A percentile compares a stretch with the other conserved stretches of the same genome.
Conservation (phyloP, 2,888 invertebrate species). For the Acanthococcus lagerstroemiae region DNA sequence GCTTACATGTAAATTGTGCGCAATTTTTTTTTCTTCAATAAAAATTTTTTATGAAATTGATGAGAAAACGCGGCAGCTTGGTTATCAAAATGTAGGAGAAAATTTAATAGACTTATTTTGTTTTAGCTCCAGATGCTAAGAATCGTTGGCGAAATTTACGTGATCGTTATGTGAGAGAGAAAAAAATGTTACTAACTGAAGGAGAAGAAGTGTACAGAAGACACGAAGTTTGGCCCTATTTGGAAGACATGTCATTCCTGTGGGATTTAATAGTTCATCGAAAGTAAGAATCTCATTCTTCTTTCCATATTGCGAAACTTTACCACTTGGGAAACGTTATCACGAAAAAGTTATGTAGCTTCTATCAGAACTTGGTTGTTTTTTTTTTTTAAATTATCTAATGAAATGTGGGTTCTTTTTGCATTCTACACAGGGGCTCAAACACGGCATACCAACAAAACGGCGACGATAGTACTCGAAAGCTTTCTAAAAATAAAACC, state of each 20-base stretch:
- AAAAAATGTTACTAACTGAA: slow-evolving; percentile 27
- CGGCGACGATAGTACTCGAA: slow-evolving; percentile 13
- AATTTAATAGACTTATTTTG: background rate
- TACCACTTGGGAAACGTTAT: too few species aligned
- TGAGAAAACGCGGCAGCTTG: background rate
- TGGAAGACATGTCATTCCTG: slow-evolving; percentile 30
- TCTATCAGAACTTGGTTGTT: background rate
- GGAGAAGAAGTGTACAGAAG: slow-evolving; percentile 30
- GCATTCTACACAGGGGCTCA: background rate
- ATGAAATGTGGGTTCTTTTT: background rate
- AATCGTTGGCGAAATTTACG: slow-evolving; percentile 29
- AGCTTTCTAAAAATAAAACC: slow-evolving; percentile 6
- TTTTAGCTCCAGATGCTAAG: slow-evolving; percentile 24
- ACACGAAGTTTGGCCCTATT: slow-evolving; percentile 29
- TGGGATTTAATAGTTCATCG: slow-evolving; percentile 27
- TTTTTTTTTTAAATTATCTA: background rate
- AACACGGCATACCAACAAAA: background rate
- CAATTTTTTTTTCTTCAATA: background rate
- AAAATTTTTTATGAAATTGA: too few species aligned
- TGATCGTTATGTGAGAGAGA: slow-evolving; percentile 26
- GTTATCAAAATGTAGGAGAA: background rate
- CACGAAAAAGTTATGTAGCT: too few species aligned
- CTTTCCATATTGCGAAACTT: too few species aligned
- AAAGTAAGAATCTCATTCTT: slow-evolving; percentile 27
- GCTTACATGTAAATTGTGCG: too few species aligned